Percentiles rank a stretch among this genome's conserved stretches.
Evolutionary conservation across 2,888 invertebrate species (phyloP).

Genomic region (Pilophorus perplexus): DNA sequence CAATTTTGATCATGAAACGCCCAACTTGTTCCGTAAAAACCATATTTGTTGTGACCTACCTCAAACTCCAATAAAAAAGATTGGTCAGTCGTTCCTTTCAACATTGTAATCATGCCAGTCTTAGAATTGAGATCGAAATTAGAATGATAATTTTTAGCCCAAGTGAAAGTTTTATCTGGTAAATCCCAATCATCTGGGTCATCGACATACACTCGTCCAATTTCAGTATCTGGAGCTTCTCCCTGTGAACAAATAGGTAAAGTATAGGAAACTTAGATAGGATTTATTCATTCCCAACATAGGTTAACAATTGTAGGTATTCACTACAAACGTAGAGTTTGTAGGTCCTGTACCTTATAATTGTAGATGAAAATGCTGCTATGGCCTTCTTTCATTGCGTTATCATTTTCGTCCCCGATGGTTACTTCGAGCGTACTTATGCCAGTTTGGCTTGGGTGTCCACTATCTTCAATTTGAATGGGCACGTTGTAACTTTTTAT

Average conservation of each 20-base stretch:
- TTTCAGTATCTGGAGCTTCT: slow-evolving; percentile 72
- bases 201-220: slow-evolving; percentile 89
- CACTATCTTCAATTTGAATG: slow-evolving; percentile 84
- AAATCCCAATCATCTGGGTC: slow-evolving; percentile 98
- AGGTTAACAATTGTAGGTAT: slow-evolving; percentile 5
- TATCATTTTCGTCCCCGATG: slow-evolving; percentile 94
- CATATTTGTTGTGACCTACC: no score
- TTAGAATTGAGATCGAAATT: slow-evolving; percentile 71
- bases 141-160: slow-evolving; percentile 60
- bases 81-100: slow-evolving; percentile 69
- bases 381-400: slow-evolving; percentile 79
- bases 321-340: no score
- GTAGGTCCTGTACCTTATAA: slow-evolving; percentile 81
- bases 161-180: slow-evolving; percentile 82
- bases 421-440: slow-evolving; percentile 82
- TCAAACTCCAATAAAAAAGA: slow-evolving; percentile 72
- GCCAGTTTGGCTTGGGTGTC: slow-evolving; percentile 68
- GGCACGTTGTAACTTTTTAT: slow-evolving; percentile 85
- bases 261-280: not conserved
- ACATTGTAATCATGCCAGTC: slow-evolving; percentile 86
- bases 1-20: no score
- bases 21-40: no score
- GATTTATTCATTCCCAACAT: not conserved
- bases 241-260: slow-evolving; percentile 56
- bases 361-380: slow-evolving; percentile 93